Percentiles rank a stretch among this genome's conserved stretches.
Conservation (phyloP, 2,888 invertebrate species). For the Melinaea marsaeus region DNA sequence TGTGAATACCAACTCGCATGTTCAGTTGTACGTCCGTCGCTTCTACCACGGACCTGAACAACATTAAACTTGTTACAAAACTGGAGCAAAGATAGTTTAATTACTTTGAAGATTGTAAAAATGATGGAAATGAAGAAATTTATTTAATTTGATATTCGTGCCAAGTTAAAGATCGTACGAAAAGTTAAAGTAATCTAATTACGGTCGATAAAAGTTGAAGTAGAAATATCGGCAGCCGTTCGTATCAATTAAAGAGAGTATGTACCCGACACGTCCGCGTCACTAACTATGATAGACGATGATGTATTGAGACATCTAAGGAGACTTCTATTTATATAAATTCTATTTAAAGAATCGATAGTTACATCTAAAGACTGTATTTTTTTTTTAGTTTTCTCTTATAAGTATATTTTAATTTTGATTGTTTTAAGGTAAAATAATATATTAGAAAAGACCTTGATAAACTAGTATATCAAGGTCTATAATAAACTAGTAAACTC, state of each 20-base stretch:
- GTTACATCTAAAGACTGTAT: too few relatives aligned
- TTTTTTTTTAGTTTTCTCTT: too few relatives aligned
- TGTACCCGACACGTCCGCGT: neutral
- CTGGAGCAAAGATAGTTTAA: too few relatives aligned
- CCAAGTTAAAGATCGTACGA: constrained; percentile 3
- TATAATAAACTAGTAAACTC: too few relatives aligned
- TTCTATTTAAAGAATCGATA: neutral
- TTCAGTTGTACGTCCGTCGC: constrained; percentile 94
- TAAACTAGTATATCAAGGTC: too few relatives aligned
- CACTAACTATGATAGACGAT: constrained; percentile 17
- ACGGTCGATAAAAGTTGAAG: neutral
- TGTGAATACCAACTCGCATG: constrained; percentile 96
- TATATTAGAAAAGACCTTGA: too few relatives aligned
- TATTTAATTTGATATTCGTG: too few relatives aligned
- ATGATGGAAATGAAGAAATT: too few relatives aligned
- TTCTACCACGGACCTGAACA: constrained; percentile 87
- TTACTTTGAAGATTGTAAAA: too few relatives aligned
- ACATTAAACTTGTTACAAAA: too few relatives aligned
- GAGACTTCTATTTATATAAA: neutral
- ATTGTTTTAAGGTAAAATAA: too few relatives aligned
- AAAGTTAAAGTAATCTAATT: neutral
- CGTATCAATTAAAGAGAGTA: constrained; percentile 1
- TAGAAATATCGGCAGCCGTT: neutral
- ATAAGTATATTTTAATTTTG: too few relatives aligned
- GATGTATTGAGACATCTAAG: neutral